Conservation (phyloP, 2,797 vertebrate genomes). For the Typhlichthys subterraneus region DNA sequence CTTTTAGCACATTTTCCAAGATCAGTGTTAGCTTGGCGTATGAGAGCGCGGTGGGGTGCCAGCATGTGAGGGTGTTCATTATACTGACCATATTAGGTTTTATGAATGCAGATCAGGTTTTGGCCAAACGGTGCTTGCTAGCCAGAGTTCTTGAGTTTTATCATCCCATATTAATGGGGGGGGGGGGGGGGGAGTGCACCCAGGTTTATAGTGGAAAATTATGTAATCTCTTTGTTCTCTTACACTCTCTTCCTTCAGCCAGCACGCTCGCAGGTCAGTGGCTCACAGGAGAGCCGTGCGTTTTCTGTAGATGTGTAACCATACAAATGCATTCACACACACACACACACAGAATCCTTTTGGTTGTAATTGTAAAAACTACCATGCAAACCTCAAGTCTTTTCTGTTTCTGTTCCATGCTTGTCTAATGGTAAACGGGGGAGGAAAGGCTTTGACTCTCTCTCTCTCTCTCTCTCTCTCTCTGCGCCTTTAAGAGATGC, state of each 20-base stretch:
- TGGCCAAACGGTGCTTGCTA: constrained; percentile 28
- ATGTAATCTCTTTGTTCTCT: constrained; percentile 55
- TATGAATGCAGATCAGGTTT: constrained; percentile 34
- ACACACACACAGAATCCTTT: constrained; percentile 4
- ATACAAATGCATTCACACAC: constrained; percentile 2
- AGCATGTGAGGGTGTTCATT: constrained; percentile 38
- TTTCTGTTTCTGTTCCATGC: not conserved
- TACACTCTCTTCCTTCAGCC: constrained; percentile 27
- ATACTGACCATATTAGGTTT: constrained; percentile 37
- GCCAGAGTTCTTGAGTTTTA: constrained; percentile 43
- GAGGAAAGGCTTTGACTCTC: constrained; percentile 7
- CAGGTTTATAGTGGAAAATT: constrained; percentile 61
- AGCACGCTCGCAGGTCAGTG: constrained; percentile 30
- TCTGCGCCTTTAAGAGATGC: constrained; percentile 25
- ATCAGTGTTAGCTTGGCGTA: constrained; percentile 36
- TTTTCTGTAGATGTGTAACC: constrained; percentile 34
- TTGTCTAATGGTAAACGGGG: constrained; percentile 15
- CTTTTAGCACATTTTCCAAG: constrained; percentile 45
- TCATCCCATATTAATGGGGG: constrained; percentile 43
- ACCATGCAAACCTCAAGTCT: constrained; percentile 12
- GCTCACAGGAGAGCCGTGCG: constrained; percentile 30
- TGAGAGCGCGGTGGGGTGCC: constrained; percentile 30
- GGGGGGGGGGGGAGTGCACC: constrained; percentile 49
- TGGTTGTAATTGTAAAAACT: constrained; percentile 9
- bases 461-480: not conserved